Conservation (phyloP, 2,797 vertebrate genomes). For the Atherinosoma microstoma region DNA sequence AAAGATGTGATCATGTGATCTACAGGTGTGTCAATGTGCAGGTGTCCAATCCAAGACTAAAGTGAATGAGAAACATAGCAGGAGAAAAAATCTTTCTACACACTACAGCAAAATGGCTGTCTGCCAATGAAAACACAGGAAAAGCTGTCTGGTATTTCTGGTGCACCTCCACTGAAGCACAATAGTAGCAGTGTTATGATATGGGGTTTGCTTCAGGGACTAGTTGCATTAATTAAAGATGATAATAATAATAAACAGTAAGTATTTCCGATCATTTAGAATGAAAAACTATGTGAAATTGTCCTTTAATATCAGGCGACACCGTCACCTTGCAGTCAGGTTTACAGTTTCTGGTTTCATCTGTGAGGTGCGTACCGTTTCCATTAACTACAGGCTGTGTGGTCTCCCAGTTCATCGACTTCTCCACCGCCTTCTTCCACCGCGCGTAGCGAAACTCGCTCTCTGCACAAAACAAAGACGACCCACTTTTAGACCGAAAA, state of each 20-base stretch:
- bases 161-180: not conserved
- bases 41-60: not conserved
- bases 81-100: not conserved
- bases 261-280: no score
- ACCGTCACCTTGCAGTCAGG: not conserved
- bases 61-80: not conserved
- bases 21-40: not conserved
- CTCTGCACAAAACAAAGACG: conserved; percentile 80
- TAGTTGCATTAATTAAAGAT: no score
- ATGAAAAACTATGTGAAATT: no score
- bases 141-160: no score
- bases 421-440: conserved; percentile 97
- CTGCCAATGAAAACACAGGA: not conserved
- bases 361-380: conserved; percentile 68
- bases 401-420: conserved; percentile 94
- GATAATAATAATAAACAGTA: no score
- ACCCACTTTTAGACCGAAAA: fast-evolving
- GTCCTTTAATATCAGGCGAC: not conserved
- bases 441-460: conserved; percentile 94
- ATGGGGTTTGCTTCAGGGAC: no score
- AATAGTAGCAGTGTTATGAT: no score
- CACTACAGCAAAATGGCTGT: no score
- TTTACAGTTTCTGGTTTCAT: not conserved
- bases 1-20: not conserved
- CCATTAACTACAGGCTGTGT: conserved; percentile 84